Conservation (phyloP, 2,888 invertebrate species). For the Synanthedon tipuliformis region DNA sequence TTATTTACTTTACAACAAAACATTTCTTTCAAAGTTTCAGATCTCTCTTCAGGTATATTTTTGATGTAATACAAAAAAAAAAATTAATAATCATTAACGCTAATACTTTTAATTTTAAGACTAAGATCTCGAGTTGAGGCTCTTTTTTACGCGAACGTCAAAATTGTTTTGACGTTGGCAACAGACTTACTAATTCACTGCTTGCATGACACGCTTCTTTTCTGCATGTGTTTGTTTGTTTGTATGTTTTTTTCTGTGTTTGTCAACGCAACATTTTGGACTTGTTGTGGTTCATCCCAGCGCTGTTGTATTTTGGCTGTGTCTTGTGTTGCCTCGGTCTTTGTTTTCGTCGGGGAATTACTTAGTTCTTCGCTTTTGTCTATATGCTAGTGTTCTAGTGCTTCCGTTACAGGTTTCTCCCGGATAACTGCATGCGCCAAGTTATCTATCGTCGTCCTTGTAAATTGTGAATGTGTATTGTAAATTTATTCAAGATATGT, state of each 20-base stretch:
- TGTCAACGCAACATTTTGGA: slow-evolving; percentile 38
- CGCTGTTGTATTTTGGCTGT: slow-evolving; percentile 44
- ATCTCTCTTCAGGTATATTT: slow-evolving; percentile 51
- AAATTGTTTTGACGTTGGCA: slow-evolving; percentile 20
- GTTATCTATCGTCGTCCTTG: slow-evolving; percentile 2
- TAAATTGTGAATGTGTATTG: slow-evolving; percentile 8
- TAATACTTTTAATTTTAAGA: slow-evolving; percentile 41
- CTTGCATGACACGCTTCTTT: slow-evolving; percentile 48
- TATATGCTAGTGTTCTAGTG: slow-evolving; percentile 34
- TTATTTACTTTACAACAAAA: slow-evolving; percentile 38
- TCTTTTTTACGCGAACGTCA: slow-evolving; percentile 30
- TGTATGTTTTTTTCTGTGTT: slow-evolving; percentile 6
- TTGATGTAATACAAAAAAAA: slow-evolving; percentile 32
- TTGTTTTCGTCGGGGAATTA: slow-evolving; percentile 20
- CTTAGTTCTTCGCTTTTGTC: slow-evolving; percentile 41
- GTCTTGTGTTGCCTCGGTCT: slow-evolving; percentile 33
- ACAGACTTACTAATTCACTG: slow-evolving; percentile 29
- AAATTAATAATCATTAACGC: slow-evolving; percentile 28
- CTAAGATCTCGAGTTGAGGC: slow-evolving; percentile 34
- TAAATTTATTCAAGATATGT: slow-evolving; percentile 4
- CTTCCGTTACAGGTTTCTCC: slow-evolving; percentile 27
- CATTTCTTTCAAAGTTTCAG: slow-evolving; percentile 54
- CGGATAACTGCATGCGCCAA: slow-evolving; percentile 10
- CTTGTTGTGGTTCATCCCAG: slow-evolving; percentile 60
- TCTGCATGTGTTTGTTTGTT: slow-evolving; percentile 34